Percentiles rank a stretch among this genome's conserved stretches.
Conservation (phyloP, 1,140 invertebrate species). For the Olivierus martensii region DNA sequence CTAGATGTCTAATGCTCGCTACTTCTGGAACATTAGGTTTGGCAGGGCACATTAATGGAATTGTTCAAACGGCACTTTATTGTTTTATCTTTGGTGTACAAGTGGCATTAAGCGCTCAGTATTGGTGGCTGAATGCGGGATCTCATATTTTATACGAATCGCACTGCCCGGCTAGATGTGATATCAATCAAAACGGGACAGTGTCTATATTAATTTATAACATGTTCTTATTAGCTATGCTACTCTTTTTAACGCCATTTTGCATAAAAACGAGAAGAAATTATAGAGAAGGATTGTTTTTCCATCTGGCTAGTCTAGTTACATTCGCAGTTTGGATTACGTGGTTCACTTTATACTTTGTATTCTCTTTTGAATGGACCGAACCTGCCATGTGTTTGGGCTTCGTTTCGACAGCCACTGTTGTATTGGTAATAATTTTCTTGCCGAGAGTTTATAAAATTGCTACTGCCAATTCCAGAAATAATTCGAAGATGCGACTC, state of each 20-base stretch:
- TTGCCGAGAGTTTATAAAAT: slow-evolving; percentile 39
- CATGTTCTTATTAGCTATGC: slow-evolving; percentile 37
- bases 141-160: neutral
- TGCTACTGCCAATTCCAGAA: no score
- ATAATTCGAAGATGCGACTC: no score
- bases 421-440: slow-evolving; percentile 39
- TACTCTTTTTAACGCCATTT: slow-evolving; percentile 36
- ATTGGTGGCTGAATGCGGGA: slow-evolving; percentile 4
- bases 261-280: slow-evolving; percentile 41
- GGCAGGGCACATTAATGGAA: slow-evolving; percentile 44
- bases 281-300: slow-evolving; percentile 43
- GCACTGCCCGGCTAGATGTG: slow-evolving; percentile 20
- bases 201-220: slow-evolving; percentile 34
- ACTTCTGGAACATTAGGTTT: slow-evolving; percentile 41
- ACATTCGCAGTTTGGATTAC: slow-evolving; percentile 35
- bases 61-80: slow-evolving; percentile 36
- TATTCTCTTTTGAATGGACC: slow-evolving; percentile 31
- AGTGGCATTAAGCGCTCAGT: slow-evolving; percentile 27
- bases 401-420: slow-evolving; percentile 37
- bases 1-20: slow-evolving; percentile 40
- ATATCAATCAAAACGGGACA: slow-evolving; percentile 23
- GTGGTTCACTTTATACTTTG: slow-evolving; percentile 37
- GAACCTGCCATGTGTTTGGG: slow-evolving; percentile 41
- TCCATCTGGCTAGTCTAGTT: slow-evolving; percentile 36
- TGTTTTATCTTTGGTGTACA: slow-evolving; percentile 44